phyloP scores from a whole-genome alignment of 2,113 vertebrate genomes.

The Chaetura pelagica region DNA sequence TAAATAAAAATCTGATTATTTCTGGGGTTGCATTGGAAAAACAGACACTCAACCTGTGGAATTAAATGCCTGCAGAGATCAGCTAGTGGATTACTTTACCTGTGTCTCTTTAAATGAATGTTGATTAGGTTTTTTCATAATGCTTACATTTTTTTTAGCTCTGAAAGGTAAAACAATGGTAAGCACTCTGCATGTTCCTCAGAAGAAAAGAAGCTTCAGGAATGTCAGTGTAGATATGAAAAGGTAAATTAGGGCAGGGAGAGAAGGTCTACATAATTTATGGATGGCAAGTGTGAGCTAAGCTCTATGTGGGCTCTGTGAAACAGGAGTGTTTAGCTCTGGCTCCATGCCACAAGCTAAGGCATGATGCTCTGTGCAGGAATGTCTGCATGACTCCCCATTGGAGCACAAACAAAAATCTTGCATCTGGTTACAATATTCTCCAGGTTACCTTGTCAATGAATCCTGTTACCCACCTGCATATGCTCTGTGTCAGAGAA shows the following conservation, averaged over 20 bases:
- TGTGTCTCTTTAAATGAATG: neutral
- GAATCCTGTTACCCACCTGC: neutral
- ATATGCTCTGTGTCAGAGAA: neutral
- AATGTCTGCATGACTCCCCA: neutral
- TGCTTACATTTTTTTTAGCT: neutral
- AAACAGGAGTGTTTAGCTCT: neutral
- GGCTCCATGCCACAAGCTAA: neutral
- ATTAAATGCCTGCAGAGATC: slow-evolving; percentile 19
- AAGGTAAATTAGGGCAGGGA: neutral
- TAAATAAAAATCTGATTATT: slow-evolving; percentile 12
- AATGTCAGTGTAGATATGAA: neutral
- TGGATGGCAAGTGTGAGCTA: neutral
- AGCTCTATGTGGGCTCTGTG: neutral
- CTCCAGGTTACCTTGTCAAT: neutral
- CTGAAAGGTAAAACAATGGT: neutral
- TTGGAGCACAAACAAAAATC: neutral
- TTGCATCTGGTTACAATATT: neutral
- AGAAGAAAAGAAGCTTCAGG: neutral
- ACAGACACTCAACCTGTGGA: slow-evolving; percentile 8
- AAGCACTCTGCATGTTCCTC: neutral
- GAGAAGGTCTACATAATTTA: neutral
- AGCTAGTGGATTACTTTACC: neutral
- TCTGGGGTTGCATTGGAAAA: slow-evolving; percentile 16
- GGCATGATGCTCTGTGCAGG: neutral
- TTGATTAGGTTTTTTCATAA: slow-evolving; percentile 2